Percentiles rank a stretch among this genome's conserved stretches.
phyloP scores from a whole-genome alignment of 2,888 invertebrate genomes.

The Agrochola lota region DNA sequence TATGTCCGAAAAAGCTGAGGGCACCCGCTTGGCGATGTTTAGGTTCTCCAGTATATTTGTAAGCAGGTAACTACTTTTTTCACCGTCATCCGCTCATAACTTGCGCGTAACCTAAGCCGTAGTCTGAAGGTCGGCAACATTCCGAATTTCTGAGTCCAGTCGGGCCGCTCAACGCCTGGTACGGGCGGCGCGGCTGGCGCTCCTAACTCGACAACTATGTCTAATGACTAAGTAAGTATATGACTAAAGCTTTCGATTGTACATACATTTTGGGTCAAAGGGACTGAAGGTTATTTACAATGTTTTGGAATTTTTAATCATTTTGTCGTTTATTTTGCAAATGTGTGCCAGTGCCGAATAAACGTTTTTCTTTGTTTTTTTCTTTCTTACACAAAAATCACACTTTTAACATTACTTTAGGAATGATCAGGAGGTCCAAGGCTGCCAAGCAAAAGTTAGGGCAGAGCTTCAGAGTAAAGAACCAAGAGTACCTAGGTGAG shows the following conservation, averaged over 20 bases:
- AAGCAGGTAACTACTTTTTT: not conserved
- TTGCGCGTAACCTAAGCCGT: conserved; percentile 71
- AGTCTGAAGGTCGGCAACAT: conserved; percentile 85
- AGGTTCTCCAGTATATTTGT: not conserved
- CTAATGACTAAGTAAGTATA: conserved; percentile 58
- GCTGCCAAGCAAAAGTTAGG: not conserved
- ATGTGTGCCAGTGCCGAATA: not conserved
- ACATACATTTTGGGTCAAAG: conserved; percentile 16
- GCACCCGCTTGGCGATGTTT: too few species aligned
- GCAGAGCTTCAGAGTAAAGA: not conserved
- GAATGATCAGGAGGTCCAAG: not conserved
- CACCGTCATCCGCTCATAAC: conserved; percentile 36
- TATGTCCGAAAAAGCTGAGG: too few species aligned
- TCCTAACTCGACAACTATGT: conserved; percentile 53
- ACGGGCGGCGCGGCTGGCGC: conserved; percentile 75
- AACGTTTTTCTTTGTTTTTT: not conserved
- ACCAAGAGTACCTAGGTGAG: too few species aligned
- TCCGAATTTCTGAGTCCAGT: conserved; percentile 86
- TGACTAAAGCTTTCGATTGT: conserved; percentile 52
- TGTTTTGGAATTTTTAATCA: not conserved
- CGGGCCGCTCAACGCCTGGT: conserved; percentile 79
- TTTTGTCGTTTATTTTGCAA: not conserved
- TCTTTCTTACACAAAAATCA: not conserved
- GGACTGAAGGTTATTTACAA: not conserved
- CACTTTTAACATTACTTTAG: not conserved